phyloP scores from a whole-genome alignment of 2,797 vertebrate genomes.

The Pygocentrus nattereri region DNA sequence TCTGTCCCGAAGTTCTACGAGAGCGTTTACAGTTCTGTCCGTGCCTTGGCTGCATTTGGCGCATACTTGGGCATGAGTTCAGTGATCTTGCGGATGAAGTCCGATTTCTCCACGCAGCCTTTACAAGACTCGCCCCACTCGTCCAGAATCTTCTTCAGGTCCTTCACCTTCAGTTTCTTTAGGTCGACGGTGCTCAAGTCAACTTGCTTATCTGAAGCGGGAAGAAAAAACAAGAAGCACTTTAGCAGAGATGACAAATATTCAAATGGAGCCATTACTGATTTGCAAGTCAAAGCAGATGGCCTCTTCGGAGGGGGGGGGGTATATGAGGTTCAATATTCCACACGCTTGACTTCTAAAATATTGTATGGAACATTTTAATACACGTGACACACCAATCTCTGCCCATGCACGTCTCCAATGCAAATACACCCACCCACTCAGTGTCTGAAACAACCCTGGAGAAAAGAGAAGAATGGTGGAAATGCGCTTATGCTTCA shows the following conservation, averaged over 20 bases:
- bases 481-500: neutral
- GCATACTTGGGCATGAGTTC: constrained; percentile 98
- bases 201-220: constrained; percentile 89
- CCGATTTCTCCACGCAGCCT: constrained; percentile 94
- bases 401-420: neutral
- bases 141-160: constrained; percentile 95
- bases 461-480: neutral
- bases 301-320: neutral
- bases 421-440: constrained; percentile 8
- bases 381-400: constrained; percentile 10
- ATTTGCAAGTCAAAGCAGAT: constrained; percentile 32
- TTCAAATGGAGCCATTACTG: neutral
- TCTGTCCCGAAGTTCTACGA: constrained; percentile 63
- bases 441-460: neutral
- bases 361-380: constrained; percentile 15
- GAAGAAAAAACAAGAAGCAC: neutral
- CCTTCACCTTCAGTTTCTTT: constrained; percentile 95
- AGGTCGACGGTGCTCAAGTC: constrained; percentile 93
- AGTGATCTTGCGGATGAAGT: constrained; percentile 95
- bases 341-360: neutral
- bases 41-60: constrained; percentile 87
- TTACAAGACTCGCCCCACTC: constrained; percentile 97
- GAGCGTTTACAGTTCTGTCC: constrained; percentile 86
- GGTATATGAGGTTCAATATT: neutral
- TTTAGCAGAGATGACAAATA: neutral